Conservation (phyloP, 2,888 invertebrate genomes). For the Pegoplata infirma region DNA sequence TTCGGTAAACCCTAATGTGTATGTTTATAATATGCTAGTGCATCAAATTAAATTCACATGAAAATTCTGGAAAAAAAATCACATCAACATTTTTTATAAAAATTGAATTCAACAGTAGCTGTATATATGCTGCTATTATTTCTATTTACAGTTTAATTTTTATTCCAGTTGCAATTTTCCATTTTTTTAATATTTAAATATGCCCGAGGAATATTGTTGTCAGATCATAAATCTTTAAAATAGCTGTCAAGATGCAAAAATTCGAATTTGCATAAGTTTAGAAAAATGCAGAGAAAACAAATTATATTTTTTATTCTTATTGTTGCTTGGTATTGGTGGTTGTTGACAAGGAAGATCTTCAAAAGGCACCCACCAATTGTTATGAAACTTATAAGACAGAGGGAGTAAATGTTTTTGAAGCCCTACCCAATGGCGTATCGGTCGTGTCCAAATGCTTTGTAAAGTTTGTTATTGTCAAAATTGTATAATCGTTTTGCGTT, state of each 20-base stretch:
- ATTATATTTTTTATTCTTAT: background rate
- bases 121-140: background rate
- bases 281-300: background rate
- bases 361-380: no score
- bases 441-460: no score
- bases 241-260: constrained; percentile 50
- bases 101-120: background rate
- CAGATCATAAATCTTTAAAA: constrained; percentile 55
- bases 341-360: background rate
- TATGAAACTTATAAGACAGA: no score
- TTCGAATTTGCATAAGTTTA: constrained; percentile 14
- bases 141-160: constrained; percentile 19
- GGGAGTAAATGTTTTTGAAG: no score
- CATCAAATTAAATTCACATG: background rate
- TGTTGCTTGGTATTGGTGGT: background rate
- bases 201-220: constrained; percentile 49
- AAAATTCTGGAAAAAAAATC: background rate
- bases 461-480: no score
- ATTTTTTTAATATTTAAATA: background rate
- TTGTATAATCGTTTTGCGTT: no score
- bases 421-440: no score
- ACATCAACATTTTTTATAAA: background rate
- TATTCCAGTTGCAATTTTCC: constrained; percentile 36
- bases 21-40: background rate
- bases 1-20: no score